These are phyloP conservation scores for Leucopternis melanops DNA, from an alignment of 2,113 vertebrate species.

Conservation along the genomic window DNA sequence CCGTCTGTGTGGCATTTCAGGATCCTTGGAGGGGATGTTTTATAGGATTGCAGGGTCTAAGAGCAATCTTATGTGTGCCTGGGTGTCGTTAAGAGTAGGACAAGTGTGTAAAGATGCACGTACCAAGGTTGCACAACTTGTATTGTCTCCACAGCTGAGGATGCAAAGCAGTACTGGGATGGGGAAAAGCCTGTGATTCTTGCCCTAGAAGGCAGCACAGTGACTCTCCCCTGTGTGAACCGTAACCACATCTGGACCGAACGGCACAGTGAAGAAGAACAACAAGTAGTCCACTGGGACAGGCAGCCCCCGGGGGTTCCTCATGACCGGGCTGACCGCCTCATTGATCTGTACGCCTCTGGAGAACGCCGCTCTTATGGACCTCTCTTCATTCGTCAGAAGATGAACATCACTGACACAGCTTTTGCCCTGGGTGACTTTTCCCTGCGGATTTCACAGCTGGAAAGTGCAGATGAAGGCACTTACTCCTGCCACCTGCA, in stretches of 20 bases:
- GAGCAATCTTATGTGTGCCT: not conserved
- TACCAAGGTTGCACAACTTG: too few relatives aligned
- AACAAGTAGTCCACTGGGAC: conserved; percentile 97
- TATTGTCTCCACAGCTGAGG: conserved; percentile 61
- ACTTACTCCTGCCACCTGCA: conserved; percentile 94
- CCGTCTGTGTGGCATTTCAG: not conserved
- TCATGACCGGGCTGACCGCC: conserved; percentile 87
- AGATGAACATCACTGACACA: conserved; percentile 80
- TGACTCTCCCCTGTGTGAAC: conserved; percentile 84
- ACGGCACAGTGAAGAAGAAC: conserved; percentile 83
- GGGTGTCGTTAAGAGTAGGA: not conserved
- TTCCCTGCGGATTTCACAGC: conserved; percentile 72
- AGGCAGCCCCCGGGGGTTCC: conserved; percentile 82
- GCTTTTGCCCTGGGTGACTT: conserved; percentile 89
- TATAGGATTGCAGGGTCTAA: not conserved
- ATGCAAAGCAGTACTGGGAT: conserved; percentile 79
- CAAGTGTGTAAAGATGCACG: not conserved
- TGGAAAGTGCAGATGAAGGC: conserved; percentile 82
- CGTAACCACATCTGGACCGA: conserved; percentile 85
- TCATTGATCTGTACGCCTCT: conserved; percentile 90
- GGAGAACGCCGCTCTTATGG: conserved; percentile 89
- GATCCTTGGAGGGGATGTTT: not conserved
- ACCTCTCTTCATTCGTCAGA: conserved; percentile 79
- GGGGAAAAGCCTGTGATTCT: conserved; percentile 86
- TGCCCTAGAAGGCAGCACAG: conserved; percentile 74